Conservation (phyloP, 2,113 vertebrate genomes). For the Psammodynastes pulverulentus region DNA sequence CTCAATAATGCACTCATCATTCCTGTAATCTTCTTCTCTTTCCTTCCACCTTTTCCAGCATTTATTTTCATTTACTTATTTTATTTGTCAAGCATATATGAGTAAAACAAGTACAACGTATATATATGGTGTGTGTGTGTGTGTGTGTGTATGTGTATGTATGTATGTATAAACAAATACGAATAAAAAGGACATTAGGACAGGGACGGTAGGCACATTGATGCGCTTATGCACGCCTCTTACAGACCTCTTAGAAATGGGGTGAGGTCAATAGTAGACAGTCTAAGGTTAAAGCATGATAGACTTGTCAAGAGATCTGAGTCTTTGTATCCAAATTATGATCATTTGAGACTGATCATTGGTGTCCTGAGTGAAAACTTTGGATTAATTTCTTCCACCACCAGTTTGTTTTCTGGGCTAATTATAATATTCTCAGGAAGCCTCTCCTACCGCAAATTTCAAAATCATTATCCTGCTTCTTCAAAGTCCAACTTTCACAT, state of each 20-base stretch:
- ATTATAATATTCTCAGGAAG: not conserved
- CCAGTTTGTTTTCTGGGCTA: not conserved
- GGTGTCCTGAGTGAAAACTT: not conserved
- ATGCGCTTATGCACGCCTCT: no score
- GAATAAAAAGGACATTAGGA: no score
- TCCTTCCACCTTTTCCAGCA: not conserved
- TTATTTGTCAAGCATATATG: no score
- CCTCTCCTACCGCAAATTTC: not conserved
- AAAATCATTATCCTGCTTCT: not conserved
- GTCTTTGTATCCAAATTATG: not conserved
- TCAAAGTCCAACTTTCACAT: not conserved
- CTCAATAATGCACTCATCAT: not conserved
- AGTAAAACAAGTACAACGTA: no score
- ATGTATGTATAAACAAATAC: no score
- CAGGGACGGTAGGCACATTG: no score
- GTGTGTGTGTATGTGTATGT: no score
- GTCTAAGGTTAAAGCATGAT: no score
- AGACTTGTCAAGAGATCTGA: not conserved
- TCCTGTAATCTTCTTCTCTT: not conserved
- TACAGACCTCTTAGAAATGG: no score
- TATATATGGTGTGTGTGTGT: no score
- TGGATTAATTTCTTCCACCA: not conserved
- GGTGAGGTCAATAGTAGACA: no score
- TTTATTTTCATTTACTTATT: no score
- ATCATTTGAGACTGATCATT: not conserved